Percentiles rank a stretch among this genome's conserved stretches.
phyloP scores from a whole-genome alignment of 1,140 invertebrate species.

The Cephus cinctus region DNA sequence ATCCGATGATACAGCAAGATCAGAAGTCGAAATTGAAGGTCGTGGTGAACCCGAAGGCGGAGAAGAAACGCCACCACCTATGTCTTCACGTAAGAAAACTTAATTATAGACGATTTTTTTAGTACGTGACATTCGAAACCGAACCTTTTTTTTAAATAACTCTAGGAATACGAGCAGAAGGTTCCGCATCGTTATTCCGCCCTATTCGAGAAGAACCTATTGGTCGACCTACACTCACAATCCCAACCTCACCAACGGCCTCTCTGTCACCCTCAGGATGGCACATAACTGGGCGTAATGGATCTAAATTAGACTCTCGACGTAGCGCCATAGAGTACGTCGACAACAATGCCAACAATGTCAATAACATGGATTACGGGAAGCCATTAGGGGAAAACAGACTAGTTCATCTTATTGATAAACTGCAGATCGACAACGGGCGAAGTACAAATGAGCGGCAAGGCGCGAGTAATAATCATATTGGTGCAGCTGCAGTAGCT shows the following conservation, averaged over 20 bases:
- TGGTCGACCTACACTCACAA: constrained; percentile 20
- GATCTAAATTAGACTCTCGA: constrained; percentile 45
- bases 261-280: constrained; percentile 32
- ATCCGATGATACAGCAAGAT: constrained; percentile 71
- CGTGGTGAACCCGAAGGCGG: constrained; percentile 54
- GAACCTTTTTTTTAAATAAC: too few species aligned
- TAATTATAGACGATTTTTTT: too few species aligned
- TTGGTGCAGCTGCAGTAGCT: constrained; percentile 19
- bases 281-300: constrained; percentile 46
- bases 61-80: constrained; percentile 45
- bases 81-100: constrained; percentile 35
- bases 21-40: constrained; percentile 61
- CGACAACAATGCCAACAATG: constrained; percentile 56
- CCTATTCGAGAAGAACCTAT: constrained; percentile 48
- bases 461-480: constrained; percentile 21
- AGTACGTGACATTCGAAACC: too few species aligned
- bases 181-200: constrained; percentile 37
- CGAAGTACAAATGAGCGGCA: constrained; percentile 33
- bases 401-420: constrained; percentile 41
- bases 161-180: too few species aligned
- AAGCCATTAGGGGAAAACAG: constrained; percentile 37
- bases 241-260: constrained; percentile 37
- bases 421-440: constrained; percentile 41
- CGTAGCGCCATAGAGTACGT: constrained; percentile 52
- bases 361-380: constrained; percentile 28